These are phyloP conservation scores for Dicyrtomina minuta DNA, from an alignment of 2,888 invertebrate species.

Conservation along the genomic window DNA sequence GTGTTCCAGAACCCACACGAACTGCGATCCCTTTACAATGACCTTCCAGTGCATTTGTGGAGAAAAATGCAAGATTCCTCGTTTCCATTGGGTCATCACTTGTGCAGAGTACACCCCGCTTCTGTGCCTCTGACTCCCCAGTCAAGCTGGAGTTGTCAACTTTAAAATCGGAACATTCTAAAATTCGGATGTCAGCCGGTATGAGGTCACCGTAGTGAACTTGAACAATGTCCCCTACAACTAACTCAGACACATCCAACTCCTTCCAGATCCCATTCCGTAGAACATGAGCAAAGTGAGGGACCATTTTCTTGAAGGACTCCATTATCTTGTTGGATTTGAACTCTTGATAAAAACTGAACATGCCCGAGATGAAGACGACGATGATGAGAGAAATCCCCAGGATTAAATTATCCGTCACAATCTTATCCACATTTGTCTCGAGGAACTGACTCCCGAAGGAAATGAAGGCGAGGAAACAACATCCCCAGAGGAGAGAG, in stretches of 20 bases:
- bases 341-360: slow-evolving; percentile 72
- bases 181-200: slow-evolving; percentile 64
- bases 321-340: slow-evolving; percentile 66
- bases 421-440: slow-evolving; percentile 56
- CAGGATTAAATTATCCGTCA: slow-evolving; percentile 58
- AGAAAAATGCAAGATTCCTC: slow-evolving; percentile 63
- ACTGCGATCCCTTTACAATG: slow-evolving; percentile 66
- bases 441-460: slow-evolving; percentile 57
- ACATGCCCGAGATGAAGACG: slow-evolving; percentile 70
- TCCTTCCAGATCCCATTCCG: slow-evolving; percentile 57
- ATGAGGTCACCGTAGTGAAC: slow-evolving; percentile 64
- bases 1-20: slow-evolving; percentile 67
- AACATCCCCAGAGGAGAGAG: slow-evolving; percentile 59
- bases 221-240: slow-evolving; percentile 63
- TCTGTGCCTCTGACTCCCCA: slow-evolving; percentile 69
- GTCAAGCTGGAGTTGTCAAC: slow-evolving; percentile 70
- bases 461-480: slow-evolving; percentile 59
- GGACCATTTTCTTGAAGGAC: slow-evolving; percentile 59
- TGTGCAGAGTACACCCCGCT: slow-evolving; percentile 58
- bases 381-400: slow-evolving; percentile 61
- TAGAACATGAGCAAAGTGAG: slow-evolving; percentile 45
- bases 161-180: slow-evolving; percentile 62
- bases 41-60: slow-evolving; percentile 65
- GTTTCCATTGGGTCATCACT: slow-evolving; percentile 62
- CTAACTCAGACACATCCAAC: slow-evolving; percentile 58